phyloP scores from a whole-genome alignment of 1,140 invertebrate genomes.

The Orius insidiosus region DNA sequence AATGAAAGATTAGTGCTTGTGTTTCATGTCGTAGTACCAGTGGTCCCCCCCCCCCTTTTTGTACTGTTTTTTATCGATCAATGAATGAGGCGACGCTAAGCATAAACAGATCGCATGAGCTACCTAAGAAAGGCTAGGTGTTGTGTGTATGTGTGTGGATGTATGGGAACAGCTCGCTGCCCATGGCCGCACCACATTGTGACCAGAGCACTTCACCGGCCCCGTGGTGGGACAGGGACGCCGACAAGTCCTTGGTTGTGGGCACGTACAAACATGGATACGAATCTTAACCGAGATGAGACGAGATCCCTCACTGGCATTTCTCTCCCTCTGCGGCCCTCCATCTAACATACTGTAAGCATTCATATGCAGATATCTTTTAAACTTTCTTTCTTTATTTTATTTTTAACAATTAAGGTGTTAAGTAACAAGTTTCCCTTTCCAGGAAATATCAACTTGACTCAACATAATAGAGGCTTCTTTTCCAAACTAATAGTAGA shows the following conservation, averaged over 20 bases:
- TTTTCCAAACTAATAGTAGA: no score
- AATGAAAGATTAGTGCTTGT: no score
- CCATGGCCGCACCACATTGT: conserved; percentile 64
- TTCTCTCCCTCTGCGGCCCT: conserved; percentile 80
- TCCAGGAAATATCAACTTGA: not conserved
- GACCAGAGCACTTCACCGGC: conserved; percentile 56
- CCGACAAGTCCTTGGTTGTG: conserved; percentile 90
- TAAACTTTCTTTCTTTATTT: conserved; percentile 2
- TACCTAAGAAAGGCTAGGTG: not conserved
- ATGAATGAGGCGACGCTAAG: no score
- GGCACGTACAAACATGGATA: conserved; percentile 98
- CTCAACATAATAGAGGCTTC: no score
- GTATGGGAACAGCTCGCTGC: conserved; percentile 46
- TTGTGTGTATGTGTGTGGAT: conserved; percentile 10
- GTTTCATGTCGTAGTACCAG: no score
- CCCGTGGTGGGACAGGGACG: conserved; percentile 92
- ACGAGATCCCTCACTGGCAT: conserved; percentile 78
- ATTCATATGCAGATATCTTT: conserved; percentile 8
- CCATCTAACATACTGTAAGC: conserved; percentile 24
- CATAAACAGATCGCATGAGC: no score
- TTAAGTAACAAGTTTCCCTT: not conserved
- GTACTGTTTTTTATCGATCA: no score
- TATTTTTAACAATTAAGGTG: conserved; percentile 2
- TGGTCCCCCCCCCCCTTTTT: no score
- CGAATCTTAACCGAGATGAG: conserved; percentile 94